Percentiles rank a stretch among this genome's conserved stretches.
These are phyloP conservation scores for Virgularia gustaviana DNA, from an alignment of 92 coral and sea anemone genomes.

Conservation along the genomic window DNA sequence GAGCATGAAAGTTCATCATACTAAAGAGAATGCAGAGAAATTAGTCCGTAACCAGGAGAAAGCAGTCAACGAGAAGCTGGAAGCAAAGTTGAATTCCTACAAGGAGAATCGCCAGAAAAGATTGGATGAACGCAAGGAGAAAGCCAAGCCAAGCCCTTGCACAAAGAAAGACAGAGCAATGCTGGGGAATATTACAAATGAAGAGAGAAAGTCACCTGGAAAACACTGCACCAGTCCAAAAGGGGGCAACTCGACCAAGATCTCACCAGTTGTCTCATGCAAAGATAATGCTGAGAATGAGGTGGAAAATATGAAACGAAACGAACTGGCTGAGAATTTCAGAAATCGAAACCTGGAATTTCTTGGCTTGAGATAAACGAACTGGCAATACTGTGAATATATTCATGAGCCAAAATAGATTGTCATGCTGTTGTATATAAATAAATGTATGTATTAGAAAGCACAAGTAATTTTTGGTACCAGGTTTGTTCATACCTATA, in stretches of 20 bases:
- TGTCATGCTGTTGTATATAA: too few relatives aligned
- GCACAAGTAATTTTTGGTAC: too few relatives aligned
- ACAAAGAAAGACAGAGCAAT: not conserved
- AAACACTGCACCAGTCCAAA: not conserved
- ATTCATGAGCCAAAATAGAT: too few relatives aligned
- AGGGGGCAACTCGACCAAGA: not conserved
- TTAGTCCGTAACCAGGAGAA: conserved; percentile 9
- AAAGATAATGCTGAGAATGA: not conserved
- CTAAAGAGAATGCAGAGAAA: conserved; percentile 19
- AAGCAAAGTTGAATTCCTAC: conserved; percentile 15
- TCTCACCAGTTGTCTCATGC: not conserved
- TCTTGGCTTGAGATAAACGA: conserved; percentile 1
- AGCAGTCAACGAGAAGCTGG: conserved; percentile 6
- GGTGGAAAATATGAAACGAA: not conserved
- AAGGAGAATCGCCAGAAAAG: conserved; percentile 16
- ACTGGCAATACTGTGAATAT: too few relatives aligned
- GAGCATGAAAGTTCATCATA: conserved; percentile 2
- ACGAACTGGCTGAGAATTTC: conserved; percentile 10
- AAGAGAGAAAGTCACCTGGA: not conserved
- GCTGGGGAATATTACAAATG: conserved; percentile 25
- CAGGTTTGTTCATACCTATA: too few relatives aligned
- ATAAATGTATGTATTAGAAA: too few relatives aligned
- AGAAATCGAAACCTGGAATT: conserved; percentile 22
- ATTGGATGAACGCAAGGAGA: conserved; percentile 5
- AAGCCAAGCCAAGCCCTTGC: not conserved